These are phyloP conservation scores for Dipodomys merriami DNA, from an alignment of 2,113 vertebrate genomes.

Conservation along the genomic window DNA sequence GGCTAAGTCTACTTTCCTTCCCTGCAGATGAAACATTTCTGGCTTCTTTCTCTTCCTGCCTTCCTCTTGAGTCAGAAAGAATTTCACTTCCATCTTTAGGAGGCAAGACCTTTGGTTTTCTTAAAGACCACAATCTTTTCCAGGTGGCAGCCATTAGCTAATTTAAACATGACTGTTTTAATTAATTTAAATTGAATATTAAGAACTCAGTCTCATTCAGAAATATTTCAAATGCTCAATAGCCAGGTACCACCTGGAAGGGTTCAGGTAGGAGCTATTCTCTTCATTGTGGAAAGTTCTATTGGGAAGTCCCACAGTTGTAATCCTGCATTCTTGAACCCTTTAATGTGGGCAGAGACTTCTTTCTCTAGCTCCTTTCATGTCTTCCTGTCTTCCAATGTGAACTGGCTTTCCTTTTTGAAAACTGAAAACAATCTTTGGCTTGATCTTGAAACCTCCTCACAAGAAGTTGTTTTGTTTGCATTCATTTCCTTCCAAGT, in stretches of 20 bases:
- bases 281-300: background rate
- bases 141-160: background rate
- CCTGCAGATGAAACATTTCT: background rate
- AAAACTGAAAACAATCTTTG: background rate
- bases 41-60: background rate
- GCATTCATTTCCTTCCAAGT: constrained; percentile 40
- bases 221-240: background rate
- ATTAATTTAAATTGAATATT: background rate
- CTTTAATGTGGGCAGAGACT: background rate
- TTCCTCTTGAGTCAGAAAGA: background rate
- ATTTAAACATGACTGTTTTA: background rate
- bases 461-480: background rate
- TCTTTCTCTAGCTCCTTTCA: background rate
- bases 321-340: background rate
- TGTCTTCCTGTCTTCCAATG: background rate
- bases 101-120: background rate
- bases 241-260: background rate
- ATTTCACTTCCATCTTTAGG: background rate
- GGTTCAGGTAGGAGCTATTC: background rate
- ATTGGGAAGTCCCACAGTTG: background rate
- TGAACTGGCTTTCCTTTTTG: background rate
- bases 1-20: background rate
- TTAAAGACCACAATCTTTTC: background rate
- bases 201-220: background rate
- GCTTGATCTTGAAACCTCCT: constrained; percentile 38